phyloP scores from a whole-genome alignment of 2,888 invertebrate genomes.

The Cyclophora albipunctata region DNA sequence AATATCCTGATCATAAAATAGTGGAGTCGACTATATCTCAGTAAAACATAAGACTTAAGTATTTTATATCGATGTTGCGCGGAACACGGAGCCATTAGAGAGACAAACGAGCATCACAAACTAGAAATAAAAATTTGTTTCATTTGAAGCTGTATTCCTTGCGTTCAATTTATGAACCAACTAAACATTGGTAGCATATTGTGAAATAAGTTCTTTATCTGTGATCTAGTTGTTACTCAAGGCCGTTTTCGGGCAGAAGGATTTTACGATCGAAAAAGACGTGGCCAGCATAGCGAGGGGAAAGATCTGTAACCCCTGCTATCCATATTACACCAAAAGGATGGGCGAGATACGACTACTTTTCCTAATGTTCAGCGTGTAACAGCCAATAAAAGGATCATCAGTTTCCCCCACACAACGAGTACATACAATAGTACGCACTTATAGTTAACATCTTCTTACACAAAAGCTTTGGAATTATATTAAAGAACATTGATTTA shows the following conservation, averaged over 20 bases:
- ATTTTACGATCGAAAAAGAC: slow-evolving; percentile 41
- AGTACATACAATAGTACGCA: neutral
- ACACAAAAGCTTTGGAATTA: no score
- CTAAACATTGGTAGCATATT: slow-evolving; percentile 33
- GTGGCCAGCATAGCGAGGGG: slow-evolving; percentile 35
- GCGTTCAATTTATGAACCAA: slow-evolving; percentile 19
- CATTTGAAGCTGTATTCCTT: slow-evolving; percentile 18
- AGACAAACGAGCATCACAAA: slow-evolving; percentile 24
- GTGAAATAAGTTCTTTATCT: slow-evolving; percentile 37
- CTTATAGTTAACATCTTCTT: no score
- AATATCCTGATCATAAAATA: slow-evolving; percentile 22
- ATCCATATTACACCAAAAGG: slow-evolving; percentile 34
- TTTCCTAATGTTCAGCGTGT: slow-evolving; percentile 23
- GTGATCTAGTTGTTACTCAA: slow-evolving; percentile 42
- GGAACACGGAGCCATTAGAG: slow-evolving; percentile 21
- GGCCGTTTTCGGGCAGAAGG: slow-evolving; percentile 38
- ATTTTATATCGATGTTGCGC: slow-evolving; percentile 24
- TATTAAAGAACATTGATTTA: no score
- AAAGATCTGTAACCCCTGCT: slow-evolving; percentile 32
- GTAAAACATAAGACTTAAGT: slow-evolving; percentile 22
- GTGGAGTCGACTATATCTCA: slow-evolving; percentile 20
- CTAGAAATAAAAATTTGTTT: slow-evolving; percentile 23
- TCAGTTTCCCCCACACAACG: slow-evolving; percentile 12
- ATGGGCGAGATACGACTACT: slow-evolving; percentile 33
- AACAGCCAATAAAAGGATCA: slow-evolving; percentile 16